These are phyloP conservation scores for Solenopsis fugax DNA, from an alignment of 1,140 invertebrate species.

Conservation along the genomic window DNA sequence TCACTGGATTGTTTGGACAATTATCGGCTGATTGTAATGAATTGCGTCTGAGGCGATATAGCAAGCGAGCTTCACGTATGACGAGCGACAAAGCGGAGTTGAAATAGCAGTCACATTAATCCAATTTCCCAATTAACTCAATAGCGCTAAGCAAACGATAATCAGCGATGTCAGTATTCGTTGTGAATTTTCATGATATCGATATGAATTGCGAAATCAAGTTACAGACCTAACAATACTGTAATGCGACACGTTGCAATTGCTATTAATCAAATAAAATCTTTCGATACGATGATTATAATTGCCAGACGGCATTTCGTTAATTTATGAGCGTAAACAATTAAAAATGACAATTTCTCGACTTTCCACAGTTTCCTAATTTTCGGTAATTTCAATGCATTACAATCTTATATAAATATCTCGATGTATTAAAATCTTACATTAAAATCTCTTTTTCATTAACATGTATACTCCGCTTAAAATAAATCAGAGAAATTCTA, in stretches of 20 bases:
- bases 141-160: constrained; percentile 39
- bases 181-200: constrained; percentile 58
- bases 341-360: background rate
- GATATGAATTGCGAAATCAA: constrained; percentile 40
- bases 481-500: background rate
- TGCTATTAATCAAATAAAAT: constrained; percentile 63
- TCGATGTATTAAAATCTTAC: background rate
- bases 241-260: constrained; percentile 33
- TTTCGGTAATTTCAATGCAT: background rate
- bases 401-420: background rate
- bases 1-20: constrained; percentile 55
- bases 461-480: background rate
- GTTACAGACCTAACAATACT: background rate
- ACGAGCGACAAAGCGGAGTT: constrained; percentile 33
- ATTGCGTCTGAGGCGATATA: constrained; percentile 39
- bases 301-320: background rate
- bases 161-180: constrained; percentile 40
- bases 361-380: background rate
- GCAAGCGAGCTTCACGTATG: background rate
- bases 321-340: constrained; percentile 21
- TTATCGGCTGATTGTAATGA: constrained; percentile 62
- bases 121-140: constrained; percentile 47
- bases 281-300: constrained; percentile 54
- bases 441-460: constrained; percentile 30
- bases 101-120: constrained; percentile 64